These are phyloP conservation scores for Pseudois nayaur DNA, from an alignment of 2,113 vertebrate species.

Conservation along the genomic window DNA sequence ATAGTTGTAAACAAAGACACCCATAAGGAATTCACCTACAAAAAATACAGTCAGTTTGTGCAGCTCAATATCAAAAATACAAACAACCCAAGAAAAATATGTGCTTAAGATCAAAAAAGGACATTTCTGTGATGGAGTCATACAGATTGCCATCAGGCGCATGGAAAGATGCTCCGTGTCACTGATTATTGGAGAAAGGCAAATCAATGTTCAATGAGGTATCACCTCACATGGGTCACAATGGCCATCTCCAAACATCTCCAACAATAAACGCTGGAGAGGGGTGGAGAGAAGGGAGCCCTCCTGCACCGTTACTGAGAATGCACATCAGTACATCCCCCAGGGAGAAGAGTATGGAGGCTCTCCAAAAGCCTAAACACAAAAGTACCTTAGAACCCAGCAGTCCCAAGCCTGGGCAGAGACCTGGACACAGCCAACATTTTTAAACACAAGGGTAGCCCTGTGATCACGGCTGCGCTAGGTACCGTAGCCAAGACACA, in stretches of 20 bases:
- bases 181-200: neutral
- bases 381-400: neutral
- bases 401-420: neutral
- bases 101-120: neutral
- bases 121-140: neutral
- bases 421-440: neutral
- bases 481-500: neutral
- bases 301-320: neutral
- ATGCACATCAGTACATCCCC: neutral
- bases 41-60: neutral
- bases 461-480: neutral
- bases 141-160: neutral
- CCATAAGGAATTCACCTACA: neutral
- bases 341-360: neutral
- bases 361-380: neutral
- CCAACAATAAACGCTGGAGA: neutral
- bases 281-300: neutral
- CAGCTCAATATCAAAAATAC: neutral
- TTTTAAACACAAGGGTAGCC: neutral
- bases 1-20: neutral
- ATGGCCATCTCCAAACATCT: neutral
- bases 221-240: neutral
- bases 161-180: neutral
- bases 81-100: neutral
- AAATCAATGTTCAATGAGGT: neutral